Conservation (phyloP, 2,797 vertebrate species). For the Pogoniulus pusillus region DNA sequence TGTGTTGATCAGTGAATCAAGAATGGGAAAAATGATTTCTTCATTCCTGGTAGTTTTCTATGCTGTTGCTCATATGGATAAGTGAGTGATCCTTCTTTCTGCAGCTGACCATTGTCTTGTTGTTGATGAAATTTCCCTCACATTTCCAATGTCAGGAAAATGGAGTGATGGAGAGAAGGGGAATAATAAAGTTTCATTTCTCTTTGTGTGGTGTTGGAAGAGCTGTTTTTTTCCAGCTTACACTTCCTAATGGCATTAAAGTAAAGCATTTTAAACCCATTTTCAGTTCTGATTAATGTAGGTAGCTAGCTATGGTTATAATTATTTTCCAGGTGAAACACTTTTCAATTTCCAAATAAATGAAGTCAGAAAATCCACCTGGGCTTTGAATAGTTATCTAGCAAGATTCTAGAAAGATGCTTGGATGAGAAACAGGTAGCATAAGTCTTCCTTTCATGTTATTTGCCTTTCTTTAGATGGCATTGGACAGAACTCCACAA, state of each 20-base stretch:
- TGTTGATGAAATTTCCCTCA: neutral
- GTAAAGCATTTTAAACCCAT: neutral
- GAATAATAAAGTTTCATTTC: neutral
- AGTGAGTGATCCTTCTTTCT: neutral
- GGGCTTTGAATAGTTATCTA: neutral
- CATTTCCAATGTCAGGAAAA: neutral
- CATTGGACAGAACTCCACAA: neutral
- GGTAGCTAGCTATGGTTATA: neutral
- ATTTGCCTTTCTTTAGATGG: neutral
- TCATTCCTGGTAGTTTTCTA: too few species aligned
- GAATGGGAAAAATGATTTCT: too few species aligned
- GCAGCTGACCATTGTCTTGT: neutral
- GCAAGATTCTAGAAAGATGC: neutral
- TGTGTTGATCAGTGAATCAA: too few species aligned
- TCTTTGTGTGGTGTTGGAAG: neutral
- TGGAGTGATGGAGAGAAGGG: neutral
- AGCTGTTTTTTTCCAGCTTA: neutral
- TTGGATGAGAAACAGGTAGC: neutral
- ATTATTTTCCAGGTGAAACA: neutral
- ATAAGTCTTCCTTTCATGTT: neutral
- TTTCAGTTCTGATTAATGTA: constrained; percentile 22
- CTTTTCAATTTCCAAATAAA: constrained; percentile 18
- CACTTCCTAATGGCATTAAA: neutral
- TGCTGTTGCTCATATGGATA: neutral
- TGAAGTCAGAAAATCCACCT: neutral